phyloP scores from a whole-genome alignment of 1,140 invertebrate genomes.

The Drosophila navojoa region DNA sequence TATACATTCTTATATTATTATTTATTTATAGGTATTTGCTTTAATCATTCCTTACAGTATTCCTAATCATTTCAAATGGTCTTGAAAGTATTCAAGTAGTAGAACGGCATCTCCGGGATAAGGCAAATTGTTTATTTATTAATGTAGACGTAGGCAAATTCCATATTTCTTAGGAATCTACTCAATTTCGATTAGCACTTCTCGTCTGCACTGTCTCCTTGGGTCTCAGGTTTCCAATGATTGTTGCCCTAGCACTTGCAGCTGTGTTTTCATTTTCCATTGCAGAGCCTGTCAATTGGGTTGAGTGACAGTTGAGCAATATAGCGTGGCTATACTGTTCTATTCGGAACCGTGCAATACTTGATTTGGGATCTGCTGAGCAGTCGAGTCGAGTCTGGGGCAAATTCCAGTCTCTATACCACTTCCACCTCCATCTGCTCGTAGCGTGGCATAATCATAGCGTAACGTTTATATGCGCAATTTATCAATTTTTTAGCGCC shows the following conservation, averaged over 20 bases:
- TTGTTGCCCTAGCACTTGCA: conserved; percentile 17
- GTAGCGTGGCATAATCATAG: conserved; percentile 70
- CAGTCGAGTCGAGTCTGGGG: neutral
- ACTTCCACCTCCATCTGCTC: conserved; percentile 1
- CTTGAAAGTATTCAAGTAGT: too few relatives aligned
- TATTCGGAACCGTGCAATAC: conserved; percentile 8
- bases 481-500: conserved; percentile 81
- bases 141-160: neutral
- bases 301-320: conserved; percentile 25
- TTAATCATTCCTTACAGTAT: too few relatives aligned
- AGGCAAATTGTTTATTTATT: too few relatives aligned
- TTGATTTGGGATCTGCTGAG: conserved; percentile 5
- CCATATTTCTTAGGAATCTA: neutral
- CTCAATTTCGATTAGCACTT: neutral
- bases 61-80: too few relatives aligned
- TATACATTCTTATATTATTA: too few relatives aligned
- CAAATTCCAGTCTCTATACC: conserved; percentile 3
- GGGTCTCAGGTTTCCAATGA: neutral
- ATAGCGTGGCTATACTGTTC: neutral
- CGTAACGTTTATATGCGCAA: conserved; percentile 76
- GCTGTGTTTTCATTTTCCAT: conserved; percentile 5
- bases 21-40: too few relatives aligned
- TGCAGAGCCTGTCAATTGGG: conserved; percentile 10
- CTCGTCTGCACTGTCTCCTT: conserved; percentile 1
- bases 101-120: too few relatives aligned